Conservation (phyloP, 2,888 invertebrate species). For the Muschampia plurimacula region DNA sequence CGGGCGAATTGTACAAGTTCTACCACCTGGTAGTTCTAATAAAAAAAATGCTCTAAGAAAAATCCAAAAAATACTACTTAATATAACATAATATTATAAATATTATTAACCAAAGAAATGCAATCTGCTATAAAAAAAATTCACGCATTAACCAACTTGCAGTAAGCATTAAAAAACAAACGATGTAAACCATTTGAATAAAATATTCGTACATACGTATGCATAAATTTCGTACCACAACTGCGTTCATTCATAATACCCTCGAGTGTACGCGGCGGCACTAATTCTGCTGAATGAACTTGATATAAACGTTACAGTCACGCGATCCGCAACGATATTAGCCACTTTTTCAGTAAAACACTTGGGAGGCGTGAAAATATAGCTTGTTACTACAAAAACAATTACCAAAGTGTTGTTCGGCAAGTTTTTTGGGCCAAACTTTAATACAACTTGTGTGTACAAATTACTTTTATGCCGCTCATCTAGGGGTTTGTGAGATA, state of each 20-base stretch:
- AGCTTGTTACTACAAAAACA: constrained; percentile 37
- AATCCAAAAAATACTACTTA: too few species aligned
- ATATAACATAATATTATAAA: too few species aligned
- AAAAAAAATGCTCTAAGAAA: too few species aligned
- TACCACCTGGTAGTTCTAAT: too few species aligned
- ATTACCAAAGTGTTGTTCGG: constrained; percentile 35
- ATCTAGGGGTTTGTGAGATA: not conserved
- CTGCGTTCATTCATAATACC: constrained; percentile 21
- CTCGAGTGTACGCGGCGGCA: constrained; percentile 32
- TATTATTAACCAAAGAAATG: too few species aligned
- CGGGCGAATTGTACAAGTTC: too few species aligned
- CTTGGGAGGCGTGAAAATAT: constrained; percentile 39
- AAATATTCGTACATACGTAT: constrained; percentile 16
- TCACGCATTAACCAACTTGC: too few species aligned
- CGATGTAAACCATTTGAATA: constrained; percentile 3
- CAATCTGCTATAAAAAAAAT: too few species aligned
- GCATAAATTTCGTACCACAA: constrained; percentile 13
- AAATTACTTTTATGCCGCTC: constrained; percentile 19
- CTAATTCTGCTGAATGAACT: constrained; percentile 47
- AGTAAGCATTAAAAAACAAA: too few species aligned
- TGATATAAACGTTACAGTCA: constrained; percentile 50
- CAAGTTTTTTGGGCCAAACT: constrained; percentile 28
- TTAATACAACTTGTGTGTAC: constrained; percentile 19
- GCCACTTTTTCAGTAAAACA: constrained; percentile 33
- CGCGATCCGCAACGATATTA: constrained; percentile 45